Evolutionary conservation across 2,888 invertebrate species (phyloP).

Genomic region (Drosophila falleni): DNA sequence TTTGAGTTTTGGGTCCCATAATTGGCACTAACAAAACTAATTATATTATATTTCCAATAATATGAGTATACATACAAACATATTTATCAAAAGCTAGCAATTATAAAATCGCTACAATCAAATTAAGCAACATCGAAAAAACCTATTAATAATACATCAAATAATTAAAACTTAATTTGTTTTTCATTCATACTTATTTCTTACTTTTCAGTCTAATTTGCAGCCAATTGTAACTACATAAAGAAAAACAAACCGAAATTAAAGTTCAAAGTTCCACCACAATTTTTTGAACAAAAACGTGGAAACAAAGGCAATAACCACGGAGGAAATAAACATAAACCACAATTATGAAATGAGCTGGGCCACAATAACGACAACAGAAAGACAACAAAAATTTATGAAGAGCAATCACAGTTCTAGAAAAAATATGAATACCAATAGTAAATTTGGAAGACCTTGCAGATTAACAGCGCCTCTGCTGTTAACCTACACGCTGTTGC

Average conservation of each 20-base stretch:
- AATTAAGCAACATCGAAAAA: not conserved
- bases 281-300: slow-evolving; percentile 24
- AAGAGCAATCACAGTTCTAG: slow-evolving; percentile 17
- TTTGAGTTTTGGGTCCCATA: not conserved
- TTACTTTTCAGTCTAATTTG: slow-evolving; percentile 35
- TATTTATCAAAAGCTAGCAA: slow-evolving; percentile 2
- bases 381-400: slow-evolving; percentile 22
- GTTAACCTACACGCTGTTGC: slow-evolving; percentile 39
- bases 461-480: slow-evolving; percentile 40
- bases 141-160: slow-evolving; percentile 15
- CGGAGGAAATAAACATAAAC: slow-evolving; percentile 54
- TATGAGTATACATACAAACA: not conserved
- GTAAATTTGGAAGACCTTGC: slow-evolving; percentile 9
- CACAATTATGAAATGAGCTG: slow-evolving; percentile 73
- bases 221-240: slow-evolving; percentile 43
- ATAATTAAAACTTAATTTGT: slow-evolving; percentile 28
- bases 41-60: not conserved
- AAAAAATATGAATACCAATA: slow-evolving; percentile 25
- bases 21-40: not conserved
- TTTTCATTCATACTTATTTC: slow-evolving; percentile 28
- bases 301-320: slow-evolving; percentile 43
- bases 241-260: slow-evolving; percentile 23
- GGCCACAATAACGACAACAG: slow-evolving; percentile 30
- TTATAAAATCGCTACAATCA: slow-evolving; percentile 11
- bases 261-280: slow-evolving; percentile 20